Base-by-base conservation (phyloP, 2,113 vertebrate species). In the Malurus alboscapulatus region DNA sequence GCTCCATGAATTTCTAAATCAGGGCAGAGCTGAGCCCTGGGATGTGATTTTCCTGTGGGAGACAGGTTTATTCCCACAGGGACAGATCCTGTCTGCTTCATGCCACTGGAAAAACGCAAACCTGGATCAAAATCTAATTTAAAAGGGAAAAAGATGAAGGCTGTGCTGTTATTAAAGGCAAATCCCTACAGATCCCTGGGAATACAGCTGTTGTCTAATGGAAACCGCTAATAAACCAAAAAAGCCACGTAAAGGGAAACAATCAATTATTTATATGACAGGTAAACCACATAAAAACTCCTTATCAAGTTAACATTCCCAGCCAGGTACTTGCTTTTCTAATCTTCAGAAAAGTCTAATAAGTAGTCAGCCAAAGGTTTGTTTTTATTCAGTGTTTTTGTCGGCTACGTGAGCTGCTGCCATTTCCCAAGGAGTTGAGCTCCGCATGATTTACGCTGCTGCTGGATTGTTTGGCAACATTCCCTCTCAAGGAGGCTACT, bases 251-350 rank as follows among this genome's bases (percentile, higher is more conserved):
- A 69, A 86, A 86, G 32, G 61, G 79, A 95, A 95, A 87, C 54
- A 50, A 93, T 94, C 89, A 73, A 68, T 96, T 90, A 94, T 95
- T 96, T 94, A 93, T 81, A 62, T 45, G 92, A 93, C 89, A 86
- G 75, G 62, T 67, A 76, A 94, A 85, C 72, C 84, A 75, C 66
- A 67, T 81, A 77, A 95, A 92, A 65, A 48, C 36, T 92, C 36
- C 61, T 82, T 76, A 95, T 63, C 69, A 87, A 79, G 65, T 69
- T 88, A 94, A 82, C 21, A 57, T 94, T 89, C 62, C 0, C 4
- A 69, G 79, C 58, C 54, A 86, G 73, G 44, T 62, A 58, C 65
- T 69, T 73, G 42, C 40, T 84, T 50, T 84, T 90, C 89, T 93
- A 66, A 84, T 92, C 88, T 90, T 88, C 42, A 87, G 38, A n/a